Evolutionary conservation across 2,113 vertebrate species (phyloP).

Genomic region (Chaetodon trifascialis): DNA sequence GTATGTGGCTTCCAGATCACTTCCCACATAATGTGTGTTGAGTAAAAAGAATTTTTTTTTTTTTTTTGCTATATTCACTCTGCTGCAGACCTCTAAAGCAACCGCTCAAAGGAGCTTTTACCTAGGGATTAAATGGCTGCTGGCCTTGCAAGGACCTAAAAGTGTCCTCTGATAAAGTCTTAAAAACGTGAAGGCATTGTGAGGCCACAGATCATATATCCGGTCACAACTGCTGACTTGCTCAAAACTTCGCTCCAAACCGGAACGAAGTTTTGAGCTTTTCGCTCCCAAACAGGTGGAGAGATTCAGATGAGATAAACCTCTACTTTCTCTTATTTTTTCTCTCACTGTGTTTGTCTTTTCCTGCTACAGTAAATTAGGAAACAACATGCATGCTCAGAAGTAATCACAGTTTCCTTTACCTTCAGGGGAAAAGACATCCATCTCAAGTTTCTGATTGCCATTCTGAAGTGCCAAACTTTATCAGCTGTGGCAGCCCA

Average conservation of each 20-base stretch:
- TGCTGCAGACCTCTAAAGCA: not conserved
- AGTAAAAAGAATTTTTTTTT: not conserved
- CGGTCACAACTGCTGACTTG: slow-evolving; percentile 32
- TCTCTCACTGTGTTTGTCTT: not conserved
- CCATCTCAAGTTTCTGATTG: slow-evolving; percentile 5
- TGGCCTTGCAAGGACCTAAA: slow-evolving; percentile 24
- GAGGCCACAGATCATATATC: slow-evolving; percentile 25
- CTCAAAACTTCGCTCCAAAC: not conserved
- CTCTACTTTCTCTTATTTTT: not conserved
- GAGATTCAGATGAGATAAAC: slow-evolving; percentile 42
- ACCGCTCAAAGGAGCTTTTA: not conserved
- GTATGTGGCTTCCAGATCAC: not conserved
- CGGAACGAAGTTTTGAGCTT: slow-evolving; percentile 3
- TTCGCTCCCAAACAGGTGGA: slow-evolving; percentile 21
- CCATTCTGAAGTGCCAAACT: slow-evolving; percentile 10
- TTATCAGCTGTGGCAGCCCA: slow-evolving; percentile 28
- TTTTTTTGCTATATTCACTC: not conserved
- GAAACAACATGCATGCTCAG: slow-evolving; percentile 20
- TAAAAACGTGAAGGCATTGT: slow-evolving; percentile 22
- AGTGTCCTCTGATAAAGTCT: slow-evolving; percentile 44
- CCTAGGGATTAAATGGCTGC: slow-evolving; percentile 8
- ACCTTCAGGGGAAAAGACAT: slow-evolving; percentile 28
- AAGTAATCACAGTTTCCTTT: slow-evolving; percentile 14
- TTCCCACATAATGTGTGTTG: not conserved
- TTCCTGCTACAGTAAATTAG: slow-evolving; percentile 12